Evolutionary conservation across 2,113 vertebrate species (phyloP), one percentile per base, ranked within the genome.

Genomic region (Arizona elegans): DNA sequence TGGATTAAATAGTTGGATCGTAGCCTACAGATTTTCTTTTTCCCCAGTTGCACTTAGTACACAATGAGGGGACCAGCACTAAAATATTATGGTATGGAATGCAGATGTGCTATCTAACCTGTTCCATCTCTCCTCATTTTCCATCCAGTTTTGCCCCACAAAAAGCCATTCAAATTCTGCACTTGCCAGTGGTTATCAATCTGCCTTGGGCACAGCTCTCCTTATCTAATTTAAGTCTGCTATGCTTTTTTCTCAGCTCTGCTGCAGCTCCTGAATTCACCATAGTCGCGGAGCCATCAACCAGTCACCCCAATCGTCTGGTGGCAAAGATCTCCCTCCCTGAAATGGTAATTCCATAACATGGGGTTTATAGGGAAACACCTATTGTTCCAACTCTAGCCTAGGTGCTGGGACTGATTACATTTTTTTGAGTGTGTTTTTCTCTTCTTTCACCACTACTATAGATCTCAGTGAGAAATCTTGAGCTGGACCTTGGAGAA

Each of bases 401-500:
- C 24, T 33, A 19, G 38, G 6, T 12, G 11, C 15, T 33, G 21
- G 2, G 21, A n/a, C 2, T 15, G 3, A 1, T 38, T 62, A 23
- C 29, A 65, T 21, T 65, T 33, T 33, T 55, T 59, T 3, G 0
- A 85, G 13, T 43, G 5, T 86, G 29, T 54, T 89, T 94, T 87
- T 93, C 17, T 13, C 2, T 7, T 91, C 17, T 9, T 9, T 33
- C 1, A 3, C 33, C 75, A 81, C 75, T 81, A 81, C 33, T 81
- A 8, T 95, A 99, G 98, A 50, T 92, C 0, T 98, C 98, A 0
- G 97, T 97, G 43, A 95, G 95, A 91, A 97, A 97, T 65, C 96
- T 99, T 85, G 95, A 98, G 0, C 96, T 99, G 94, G 98, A 99
- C 86, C 94, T 99, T 0, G 98, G 98, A 12, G 98, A 99, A 95